phyloP scores from a whole-genome alignment of 64 coral and sea anemone genomes.

The Montipora cactus region DNA sequence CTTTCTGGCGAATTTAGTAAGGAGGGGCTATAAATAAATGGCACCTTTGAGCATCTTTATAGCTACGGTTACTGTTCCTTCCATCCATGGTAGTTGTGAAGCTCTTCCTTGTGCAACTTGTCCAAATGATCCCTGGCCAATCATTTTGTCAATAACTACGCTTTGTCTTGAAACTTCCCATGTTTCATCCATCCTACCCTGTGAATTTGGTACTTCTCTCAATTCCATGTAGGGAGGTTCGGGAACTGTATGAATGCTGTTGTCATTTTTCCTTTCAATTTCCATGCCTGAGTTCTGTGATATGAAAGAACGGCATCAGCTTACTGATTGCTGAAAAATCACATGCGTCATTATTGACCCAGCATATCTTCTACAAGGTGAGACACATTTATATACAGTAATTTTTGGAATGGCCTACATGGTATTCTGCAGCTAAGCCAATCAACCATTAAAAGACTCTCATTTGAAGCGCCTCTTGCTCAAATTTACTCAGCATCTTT shows the following conservation, averaged over 20 bases:
- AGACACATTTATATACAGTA: too few relatives aligned
- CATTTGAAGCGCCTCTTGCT: too few relatives aligned
- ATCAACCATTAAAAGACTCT: too few relatives aligned
- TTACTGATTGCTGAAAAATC: too few relatives aligned
- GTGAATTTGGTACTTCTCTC: not conserved
- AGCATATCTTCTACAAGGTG: too few relatives aligned
- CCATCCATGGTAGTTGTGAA: not conserved
- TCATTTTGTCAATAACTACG: conserved; percentile 52
- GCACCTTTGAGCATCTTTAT: conserved; percentile 84
- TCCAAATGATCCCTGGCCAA: conserved; percentile 80
- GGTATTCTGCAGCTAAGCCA: too few relatives aligned
- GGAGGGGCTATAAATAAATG: too few relatives aligned
- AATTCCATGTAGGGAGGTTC: not conserved
- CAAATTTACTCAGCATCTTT: too few relatives aligned
- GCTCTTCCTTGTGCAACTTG: conserved; percentile 77
- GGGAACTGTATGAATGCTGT: not conserved
- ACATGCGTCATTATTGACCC: too few relatives aligned
- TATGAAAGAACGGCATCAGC: not conserved
- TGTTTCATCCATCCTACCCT: not conserved
- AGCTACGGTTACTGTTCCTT: conserved; percentile 62
- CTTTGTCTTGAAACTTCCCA: conserved; percentile 71
- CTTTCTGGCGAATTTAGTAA: too few relatives aligned
- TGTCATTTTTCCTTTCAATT: not conserved
- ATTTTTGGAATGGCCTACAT: too few relatives aligned
- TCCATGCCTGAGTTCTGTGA: not conserved